Evolutionary conservation across 35 echinoderm and acorn worm genomes (phyloP), one percentile per base, ranked within the genome.

Genomic region (Amphiura filiformis): DNA sequence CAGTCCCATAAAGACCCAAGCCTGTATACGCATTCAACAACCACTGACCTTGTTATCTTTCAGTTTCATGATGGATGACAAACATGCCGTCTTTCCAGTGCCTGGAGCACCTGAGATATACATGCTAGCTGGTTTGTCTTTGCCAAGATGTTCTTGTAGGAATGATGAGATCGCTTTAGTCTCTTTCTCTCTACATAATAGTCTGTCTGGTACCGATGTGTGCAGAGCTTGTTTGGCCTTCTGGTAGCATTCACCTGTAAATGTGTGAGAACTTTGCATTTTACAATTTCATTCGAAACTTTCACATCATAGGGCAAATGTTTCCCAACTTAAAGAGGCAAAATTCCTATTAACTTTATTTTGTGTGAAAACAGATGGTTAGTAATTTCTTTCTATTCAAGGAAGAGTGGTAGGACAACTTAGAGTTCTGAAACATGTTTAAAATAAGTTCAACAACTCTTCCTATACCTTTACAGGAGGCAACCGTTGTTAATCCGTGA

Each of bases 51-150:
- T 70, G 17, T 70, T 70, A 13, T 70, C 61, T n/a, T 30, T 70
- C 44, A 52, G 20, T n/a, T n/a, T n/a, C 41, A 47, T 47, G 7
- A 70, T 70, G 2, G 61, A 79, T 31, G 87, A 91, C 42, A 99
- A 28, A 34, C 92, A 94, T 17, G 96, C 96, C 0, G 96, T 99
- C 84, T 99, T 99, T 0, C 96, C 96, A 22, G 96, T 99, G 0
- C 96, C 96, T 15, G 96, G 96, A 31, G 96, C 96, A 36, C 96
- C 96, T 14, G 96, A 99, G 14, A 99, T 93, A 39, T 99, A 99
- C 39, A 99, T 39, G 85, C 96, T 99, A 2, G 93, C 96, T 20
- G 96, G 87, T 65, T 90, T 92, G 65, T 87, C 82, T 39, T 83
- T 79, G 0, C 82, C n/a, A 26, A 99, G 56, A 79, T 99, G 96